Evolutionary conservation across 1,140 invertebrate species (phyloP).

Genomic region (Nautilus pompilius): DNA sequence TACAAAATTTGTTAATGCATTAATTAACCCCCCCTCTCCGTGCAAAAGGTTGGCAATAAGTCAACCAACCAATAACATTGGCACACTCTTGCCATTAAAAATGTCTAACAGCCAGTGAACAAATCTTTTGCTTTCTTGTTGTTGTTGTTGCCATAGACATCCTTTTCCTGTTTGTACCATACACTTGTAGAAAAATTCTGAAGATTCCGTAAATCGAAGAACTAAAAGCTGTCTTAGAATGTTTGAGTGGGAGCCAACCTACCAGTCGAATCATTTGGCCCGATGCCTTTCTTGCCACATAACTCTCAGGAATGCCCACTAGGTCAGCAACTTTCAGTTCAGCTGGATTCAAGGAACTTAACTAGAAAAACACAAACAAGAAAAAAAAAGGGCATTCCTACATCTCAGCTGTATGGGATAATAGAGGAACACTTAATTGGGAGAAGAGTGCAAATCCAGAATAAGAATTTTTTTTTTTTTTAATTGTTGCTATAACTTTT

Average conservation of each 20-base stretch:
- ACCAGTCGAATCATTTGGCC: constrained; percentile 39
- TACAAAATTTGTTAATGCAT: background rate
- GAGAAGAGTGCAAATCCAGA: no score
- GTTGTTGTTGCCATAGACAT: no score
- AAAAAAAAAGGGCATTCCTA: no score
- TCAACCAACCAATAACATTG: background rate
- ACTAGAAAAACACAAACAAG: constrained; percentile 20
- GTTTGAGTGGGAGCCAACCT: constrained; percentile 1
- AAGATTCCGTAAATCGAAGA: background rate
- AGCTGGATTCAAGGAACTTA: constrained; percentile 23
- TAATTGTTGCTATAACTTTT: no score
- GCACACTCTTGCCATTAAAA: background rate
- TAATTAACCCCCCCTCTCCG: background rate
- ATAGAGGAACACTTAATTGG: background rate
- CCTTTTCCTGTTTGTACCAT: no score
- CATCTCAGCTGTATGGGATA: background rate
- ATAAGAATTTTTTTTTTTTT: no score
- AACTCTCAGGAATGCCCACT: constrained; percentile 49
- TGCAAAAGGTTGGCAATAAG: background rate
- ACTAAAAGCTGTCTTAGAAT: background rate
- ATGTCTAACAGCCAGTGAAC: background rate
- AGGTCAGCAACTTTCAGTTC: constrained; percentile 48
- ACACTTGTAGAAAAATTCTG: no score
- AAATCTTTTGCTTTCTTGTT: background rate
- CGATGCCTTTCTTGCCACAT: constrained; percentile 39